These are phyloP conservation scores for Proteles cristata DNA, from an alignment of 2,113 vertebrate species.

Conservation along the genomic window DNA sequence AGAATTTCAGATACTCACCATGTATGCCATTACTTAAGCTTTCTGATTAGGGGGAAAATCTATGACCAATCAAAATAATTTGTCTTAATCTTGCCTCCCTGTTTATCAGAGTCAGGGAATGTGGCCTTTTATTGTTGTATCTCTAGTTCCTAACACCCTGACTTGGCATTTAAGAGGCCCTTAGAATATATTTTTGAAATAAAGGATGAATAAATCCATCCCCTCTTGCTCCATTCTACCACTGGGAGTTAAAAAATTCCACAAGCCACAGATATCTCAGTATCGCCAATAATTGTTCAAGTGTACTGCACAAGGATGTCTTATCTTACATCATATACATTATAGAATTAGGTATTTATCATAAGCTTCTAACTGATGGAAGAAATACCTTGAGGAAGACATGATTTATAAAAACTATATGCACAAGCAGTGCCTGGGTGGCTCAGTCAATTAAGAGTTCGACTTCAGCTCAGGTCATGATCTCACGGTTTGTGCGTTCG, in stretches of 20 bases:
- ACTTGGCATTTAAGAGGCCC: background rate
- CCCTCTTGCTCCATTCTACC: background rate
- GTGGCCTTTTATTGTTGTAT: background rate
- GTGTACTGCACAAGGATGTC: background rate
- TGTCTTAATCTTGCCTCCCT: background rate
- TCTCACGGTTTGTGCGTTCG: no score
- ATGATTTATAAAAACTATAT: background rate
- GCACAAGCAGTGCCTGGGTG: background rate
- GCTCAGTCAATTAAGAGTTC: no score
- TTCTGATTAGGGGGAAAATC: background rate
- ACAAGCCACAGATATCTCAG: background rate
- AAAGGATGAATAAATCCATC: background rate
- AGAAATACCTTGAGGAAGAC: background rate
- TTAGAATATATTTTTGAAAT: background rate
- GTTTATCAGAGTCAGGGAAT: background rate
- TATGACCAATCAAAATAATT: background rate
- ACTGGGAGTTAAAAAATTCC: background rate
- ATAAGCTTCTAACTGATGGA: background rate
- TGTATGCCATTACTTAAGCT: background rate
- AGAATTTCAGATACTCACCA: background rate
- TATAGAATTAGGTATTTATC: background rate
- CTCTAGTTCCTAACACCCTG: background rate
- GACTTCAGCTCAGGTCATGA: no score
- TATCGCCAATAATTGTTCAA: background rate
- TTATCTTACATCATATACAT: background rate